phyloP scores from a whole-genome alignment of 2,888 invertebrate species.

The Tenthredo livida region DNA sequence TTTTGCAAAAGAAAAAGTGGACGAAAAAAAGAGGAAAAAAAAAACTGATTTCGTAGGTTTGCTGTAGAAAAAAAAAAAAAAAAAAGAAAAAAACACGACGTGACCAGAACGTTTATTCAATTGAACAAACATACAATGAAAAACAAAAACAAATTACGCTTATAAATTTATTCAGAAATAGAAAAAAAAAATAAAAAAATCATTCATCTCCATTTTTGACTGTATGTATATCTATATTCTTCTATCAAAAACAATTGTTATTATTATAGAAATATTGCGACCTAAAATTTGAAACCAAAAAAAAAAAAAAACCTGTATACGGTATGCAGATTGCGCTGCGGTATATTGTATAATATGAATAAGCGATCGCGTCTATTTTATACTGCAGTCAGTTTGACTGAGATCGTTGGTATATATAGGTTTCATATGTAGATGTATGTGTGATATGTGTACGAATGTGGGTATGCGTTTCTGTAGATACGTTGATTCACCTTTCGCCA shows the following conservation, averaged over 20 bases:
- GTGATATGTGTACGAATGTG: not conserved
- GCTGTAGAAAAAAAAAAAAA: too few species aligned
- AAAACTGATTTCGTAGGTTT: too few species aligned
- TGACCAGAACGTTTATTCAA: too few species aligned
- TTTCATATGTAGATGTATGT: not conserved
- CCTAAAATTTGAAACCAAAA: not conserved
- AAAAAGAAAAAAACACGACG: too few species aligned
- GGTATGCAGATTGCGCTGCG: not conserved
- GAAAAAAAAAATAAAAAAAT: too few species aligned
- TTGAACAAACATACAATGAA: too few species aligned
- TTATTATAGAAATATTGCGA: not conserved
- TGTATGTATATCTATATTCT: not conserved
- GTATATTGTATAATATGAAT: constrained; percentile 2
- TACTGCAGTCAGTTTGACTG: not conserved
- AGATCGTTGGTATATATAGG: not conserved
- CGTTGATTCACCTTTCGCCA: constrained; percentile 3
- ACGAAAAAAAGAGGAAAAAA: not conserved
- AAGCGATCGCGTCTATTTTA: constrained; percentile 1
- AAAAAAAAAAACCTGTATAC: not conserved
- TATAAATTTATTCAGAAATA: not conserved
- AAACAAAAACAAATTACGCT: not conserved
- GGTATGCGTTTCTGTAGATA: not conserved
- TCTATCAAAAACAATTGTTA: not conserved
- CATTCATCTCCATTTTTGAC: too few species aligned
- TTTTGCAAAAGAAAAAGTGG: not conserved